Percentiles rank a stretch among this genome's conserved stretches.
Evolutionary conservation across 2,797 vertebrate species (phyloP).

Genomic region (Danio choprae): DNA sequence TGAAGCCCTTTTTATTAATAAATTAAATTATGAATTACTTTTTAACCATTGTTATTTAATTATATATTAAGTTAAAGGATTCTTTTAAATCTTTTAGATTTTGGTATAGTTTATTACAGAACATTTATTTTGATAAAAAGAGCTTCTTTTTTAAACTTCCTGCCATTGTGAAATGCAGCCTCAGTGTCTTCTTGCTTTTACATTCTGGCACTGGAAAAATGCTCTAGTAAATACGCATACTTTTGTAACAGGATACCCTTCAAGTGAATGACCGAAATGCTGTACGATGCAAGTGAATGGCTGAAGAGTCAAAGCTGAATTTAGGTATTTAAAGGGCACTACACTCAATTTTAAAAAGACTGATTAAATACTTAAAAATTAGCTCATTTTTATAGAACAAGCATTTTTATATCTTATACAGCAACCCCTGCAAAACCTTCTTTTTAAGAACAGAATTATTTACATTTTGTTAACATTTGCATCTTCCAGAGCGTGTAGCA

Average conservation of each 20-base stretch:
- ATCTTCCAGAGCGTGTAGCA: conserved; percentile 29
- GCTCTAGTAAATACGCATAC: not conserved
- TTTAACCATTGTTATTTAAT: too few species aligned
- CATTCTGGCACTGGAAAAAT: conserved; percentile 2
- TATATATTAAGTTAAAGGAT: too few species aligned
- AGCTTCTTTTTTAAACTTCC: not conserved
- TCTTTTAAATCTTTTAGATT: not conserved
- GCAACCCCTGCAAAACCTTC: conserved; percentile 32
- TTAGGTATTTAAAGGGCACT: conserved; percentile 72
- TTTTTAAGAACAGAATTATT: conserved; percentile 33
- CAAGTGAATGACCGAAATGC: conserved; percentile 26
- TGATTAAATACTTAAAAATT: conserved; percentile 26
- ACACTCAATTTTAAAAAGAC: conserved; percentile 59
- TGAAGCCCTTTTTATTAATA: too few species aligned
- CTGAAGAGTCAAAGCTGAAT: conserved; percentile 66
- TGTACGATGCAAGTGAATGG: conserved; percentile 46
- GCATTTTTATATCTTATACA: conserved; percentile 42
- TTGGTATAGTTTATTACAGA: not conserved
- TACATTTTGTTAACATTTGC: conserved; percentile 52
- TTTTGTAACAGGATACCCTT: conserved; percentile 30
- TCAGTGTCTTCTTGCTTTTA: not conserved
- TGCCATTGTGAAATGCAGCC: not conserved
- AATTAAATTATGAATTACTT: too few species aligned
- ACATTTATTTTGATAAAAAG: not conserved
- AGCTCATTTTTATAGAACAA: conserved; percentile 45